Percentiles rank a stretch among this genome's conserved stretches.
Conservation (phyloP, 1,140 invertebrate species). For the Drosophila funebris region DNA sequence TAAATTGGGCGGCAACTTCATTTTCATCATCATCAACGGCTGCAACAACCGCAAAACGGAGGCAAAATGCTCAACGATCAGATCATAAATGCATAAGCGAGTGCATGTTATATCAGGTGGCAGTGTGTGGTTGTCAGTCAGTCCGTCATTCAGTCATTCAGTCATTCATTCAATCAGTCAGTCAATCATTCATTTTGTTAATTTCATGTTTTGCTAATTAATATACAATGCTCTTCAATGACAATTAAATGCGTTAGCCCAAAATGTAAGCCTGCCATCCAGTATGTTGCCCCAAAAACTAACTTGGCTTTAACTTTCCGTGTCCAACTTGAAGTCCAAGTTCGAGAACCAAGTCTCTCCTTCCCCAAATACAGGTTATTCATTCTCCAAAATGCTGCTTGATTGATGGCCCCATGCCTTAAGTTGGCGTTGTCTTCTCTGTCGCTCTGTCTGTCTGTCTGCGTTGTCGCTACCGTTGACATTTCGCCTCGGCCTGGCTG, state of each 20-base stretch:
- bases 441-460: too few species aligned
- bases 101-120: constrained; percentile 60
- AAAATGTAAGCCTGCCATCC: constrained; percentile 8
- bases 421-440: constrained; percentile 49
- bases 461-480: constrained; percentile 61
- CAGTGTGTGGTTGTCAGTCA: constrained; percentile 32
- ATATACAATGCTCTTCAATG: constrained; percentile 66
- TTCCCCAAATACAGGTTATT: constrained; percentile 32
- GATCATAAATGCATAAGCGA: constrained; percentile 52
- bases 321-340: too few species aligned
- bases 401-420: constrained; percentile 66
- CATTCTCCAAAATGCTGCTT: constrained; percentile 51
- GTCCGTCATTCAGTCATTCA: constrained; percentile 9
- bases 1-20: constrained; percentile 82
- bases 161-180: constrained; percentile 14
- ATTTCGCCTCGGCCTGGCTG: constrained; percentile 45
- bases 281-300: too few species aligned
- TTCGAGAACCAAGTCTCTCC: too few species aligned
- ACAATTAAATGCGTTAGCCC: constrained; percentile 70
- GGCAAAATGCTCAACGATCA: constrained; percentile 54
- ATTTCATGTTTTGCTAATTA: constrained; percentile 79
- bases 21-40: constrained; percentile 71
- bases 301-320: too few species aligned
- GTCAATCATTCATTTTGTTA: constrained; percentile 45
- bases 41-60: constrained; percentile 33